A percentile compares a stretch with the other conserved stretches of the same genome.
These are phyloP conservation scores for Corvus hawaiiensis DNA, from an alignment of 2,113 vertebrate species.

Conservation along the genomic window DNA sequence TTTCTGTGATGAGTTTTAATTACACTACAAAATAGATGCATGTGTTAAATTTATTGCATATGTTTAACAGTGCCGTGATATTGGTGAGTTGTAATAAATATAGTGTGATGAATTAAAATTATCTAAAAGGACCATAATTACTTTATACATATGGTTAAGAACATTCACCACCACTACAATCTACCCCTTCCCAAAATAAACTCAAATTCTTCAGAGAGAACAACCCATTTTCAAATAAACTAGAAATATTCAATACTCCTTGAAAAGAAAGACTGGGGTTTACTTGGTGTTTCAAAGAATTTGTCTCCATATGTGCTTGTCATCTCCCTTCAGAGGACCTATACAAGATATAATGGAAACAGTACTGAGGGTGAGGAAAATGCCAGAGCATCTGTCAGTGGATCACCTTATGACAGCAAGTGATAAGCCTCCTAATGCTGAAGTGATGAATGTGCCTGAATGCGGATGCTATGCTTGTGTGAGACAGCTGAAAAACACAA, in stretches of 20 bases:
- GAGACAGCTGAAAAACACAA: conserved; percentile 48
- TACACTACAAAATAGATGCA: not conserved
- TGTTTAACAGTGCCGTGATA: not conserved
- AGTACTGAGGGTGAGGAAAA: not conserved
- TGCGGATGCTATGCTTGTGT: not conserved
- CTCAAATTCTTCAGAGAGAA: not conserved
- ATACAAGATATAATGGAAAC: conserved; percentile 38
- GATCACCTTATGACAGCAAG: conserved; percentile 46
- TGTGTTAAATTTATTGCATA: not conserved
- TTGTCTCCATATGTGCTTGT: conserved; percentile 34
- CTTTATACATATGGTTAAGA: not conserved
- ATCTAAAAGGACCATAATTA: not conserved
- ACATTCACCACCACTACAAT: not conserved
- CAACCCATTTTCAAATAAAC: not conserved
- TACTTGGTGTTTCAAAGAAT: not conserved
- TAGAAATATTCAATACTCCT: not conserved
- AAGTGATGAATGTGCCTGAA: conserved; percentile 14
- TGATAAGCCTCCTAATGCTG: conserved; percentile 46
- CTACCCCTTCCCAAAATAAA: not conserved
- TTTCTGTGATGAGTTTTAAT: not conserved
- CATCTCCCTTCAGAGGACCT: conserved; percentile 26
- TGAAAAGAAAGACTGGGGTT: not conserved
- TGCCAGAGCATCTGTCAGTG: conserved; percentile 12
- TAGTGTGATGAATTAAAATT: not conserved
- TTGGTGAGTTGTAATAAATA: not conserved